Base-by-base conservation (phyloP, 2,113 vertebrate genomes). In the Ptilorrhoa leucosticta region DNA sequence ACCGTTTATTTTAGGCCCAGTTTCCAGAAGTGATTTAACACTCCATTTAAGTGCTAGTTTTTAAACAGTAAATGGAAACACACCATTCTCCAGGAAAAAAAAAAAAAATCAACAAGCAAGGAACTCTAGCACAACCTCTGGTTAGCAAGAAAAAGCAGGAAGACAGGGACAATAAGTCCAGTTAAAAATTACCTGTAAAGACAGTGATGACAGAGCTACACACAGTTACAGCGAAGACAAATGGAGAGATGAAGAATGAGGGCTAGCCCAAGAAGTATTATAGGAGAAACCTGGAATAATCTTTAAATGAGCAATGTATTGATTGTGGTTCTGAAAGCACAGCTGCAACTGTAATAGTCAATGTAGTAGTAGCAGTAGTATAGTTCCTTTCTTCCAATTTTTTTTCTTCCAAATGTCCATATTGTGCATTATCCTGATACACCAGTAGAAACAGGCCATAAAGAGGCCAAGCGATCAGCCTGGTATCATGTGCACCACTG, bases 1-100 rank as follows among this genome's bases (percentile, higher is more conserved):
- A 85, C 79, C 26, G 23, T 90, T 93, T 94, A 95, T 91, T 94
- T 96, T 93, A 96, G 77, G 70, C 69, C 63, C 54, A 72, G 85
- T 91, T 95, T 96, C 80, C 84, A 94, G 73, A 95, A 96, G 87
- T 84, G 93, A 93, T 95, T 96, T 96, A 96, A 91, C 89, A 94
- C 83, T 92, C 53, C 71, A 78, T 87, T 92, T 92, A 96, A 96
- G 78, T 95, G 79, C 60, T 95, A 40, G 69, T 83, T 91, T 96
- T 93, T 75, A 96, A 96, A 89, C 69, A 92, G 65, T 71, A 83
- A 95, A 93, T 76, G 69, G 69, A 92, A 78, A 78, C 69, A 89
- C 60, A 87, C n/a, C 27, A 72, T 93, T 61, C 72, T 72, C 30
- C 39, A 48, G 83, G 82, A 26, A 78, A 94, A 90, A 16, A 63